phyloP scores from a whole-genome alignment of 2,797 vertebrate species.

The Scolopax bukidnonensis region DNA sequence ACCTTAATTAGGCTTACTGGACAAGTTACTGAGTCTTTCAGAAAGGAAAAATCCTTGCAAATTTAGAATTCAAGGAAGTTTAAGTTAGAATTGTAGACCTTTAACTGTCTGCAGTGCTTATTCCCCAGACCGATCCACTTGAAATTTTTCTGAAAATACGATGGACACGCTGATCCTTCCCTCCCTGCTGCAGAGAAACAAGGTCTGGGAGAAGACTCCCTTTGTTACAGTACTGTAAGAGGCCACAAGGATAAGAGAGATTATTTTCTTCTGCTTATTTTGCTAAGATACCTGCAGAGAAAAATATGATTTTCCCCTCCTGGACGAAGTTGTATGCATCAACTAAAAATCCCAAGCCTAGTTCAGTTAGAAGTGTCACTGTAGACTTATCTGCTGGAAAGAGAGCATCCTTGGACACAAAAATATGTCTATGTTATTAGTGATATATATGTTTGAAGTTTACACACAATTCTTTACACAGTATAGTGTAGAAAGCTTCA shows the following conservation, averaged over 20 bases:
- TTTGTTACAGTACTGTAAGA: not conserved
- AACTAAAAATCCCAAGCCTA: not conserved
- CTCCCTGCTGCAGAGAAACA: not conserved
- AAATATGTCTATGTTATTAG: fast-evolving
- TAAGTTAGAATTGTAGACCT: not conserved
- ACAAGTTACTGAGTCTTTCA: not conserved
- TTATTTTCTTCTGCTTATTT: not conserved
- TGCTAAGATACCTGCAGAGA: not conserved
- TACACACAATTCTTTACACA: not conserved
- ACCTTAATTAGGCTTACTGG: not conserved
- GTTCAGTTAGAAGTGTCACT: not conserved
- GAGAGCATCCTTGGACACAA: not conserved
- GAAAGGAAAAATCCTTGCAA: not conserved
- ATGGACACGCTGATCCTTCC: not conserved
- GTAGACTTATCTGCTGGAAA: not conserved
- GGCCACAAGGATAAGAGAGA: not conserved
- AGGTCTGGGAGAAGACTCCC: not conserved
- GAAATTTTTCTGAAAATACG: not conserved
- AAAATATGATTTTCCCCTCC: not conserved
- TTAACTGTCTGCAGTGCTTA: not conserved
- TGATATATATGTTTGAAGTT: not conserved
- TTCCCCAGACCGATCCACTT: not conserved
- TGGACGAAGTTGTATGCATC: fast-evolving
- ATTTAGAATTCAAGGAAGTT: not conserved
- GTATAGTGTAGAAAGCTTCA: not conserved